Evolutionary conservation across 37 sponge, comb jelly and placozoan species (phyloP).

Genomic region (Aplysina aerophoba): DNA sequence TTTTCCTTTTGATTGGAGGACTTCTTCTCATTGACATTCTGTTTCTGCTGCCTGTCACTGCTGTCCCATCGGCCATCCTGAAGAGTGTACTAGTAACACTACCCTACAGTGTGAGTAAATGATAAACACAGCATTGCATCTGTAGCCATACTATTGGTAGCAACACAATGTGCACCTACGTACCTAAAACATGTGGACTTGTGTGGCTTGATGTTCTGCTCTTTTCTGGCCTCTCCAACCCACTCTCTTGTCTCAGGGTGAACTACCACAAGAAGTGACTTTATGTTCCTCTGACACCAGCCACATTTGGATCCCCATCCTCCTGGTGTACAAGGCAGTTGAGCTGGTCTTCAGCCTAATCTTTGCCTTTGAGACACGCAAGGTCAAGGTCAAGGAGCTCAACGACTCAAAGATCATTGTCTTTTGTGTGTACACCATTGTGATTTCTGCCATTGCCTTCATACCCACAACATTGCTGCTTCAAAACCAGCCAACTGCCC

Average conservation of each 20-base stretch:
- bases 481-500: slow-evolving; percentile 16
- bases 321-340: slow-evolving; percentile 64
- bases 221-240: too few species aligned
- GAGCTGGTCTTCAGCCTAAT: slow-evolving; percentile 51
- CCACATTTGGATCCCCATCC: slow-evolving; percentile 34
- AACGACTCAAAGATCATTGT: slow-evolving; percentile 70
- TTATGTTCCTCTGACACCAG: slow-evolving; percentile 17
- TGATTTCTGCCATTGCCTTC: slow-evolving; percentile 55
- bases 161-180: too few species aligned
- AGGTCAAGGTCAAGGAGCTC: slow-evolving; percentile 54
- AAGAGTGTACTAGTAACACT: too few species aligned
- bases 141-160: too few species aligned
- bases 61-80: slow-evolving; percentile 53
- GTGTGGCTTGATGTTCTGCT: too few species aligned
- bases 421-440: slow-evolving; percentile 64
- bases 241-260: too few species aligned
- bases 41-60: slow-evolving; percentile 50
- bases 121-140: too few species aligned
- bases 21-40: slow-evolving; percentile 40
- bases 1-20: slow-evolving; percentile 52
- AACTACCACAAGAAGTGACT: not conserved
- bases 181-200: too few species aligned
- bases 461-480: slow-evolving; percentile 45
- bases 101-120: too few species aligned
- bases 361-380: slow-evolving; percentile 74